Percentiles rank a stretch among this genome's conserved stretches.
Evolutionary conservation across 2,113 vertebrate genomes (phyloP).

Genomic region (Cranoglanis bouderius): DNA sequence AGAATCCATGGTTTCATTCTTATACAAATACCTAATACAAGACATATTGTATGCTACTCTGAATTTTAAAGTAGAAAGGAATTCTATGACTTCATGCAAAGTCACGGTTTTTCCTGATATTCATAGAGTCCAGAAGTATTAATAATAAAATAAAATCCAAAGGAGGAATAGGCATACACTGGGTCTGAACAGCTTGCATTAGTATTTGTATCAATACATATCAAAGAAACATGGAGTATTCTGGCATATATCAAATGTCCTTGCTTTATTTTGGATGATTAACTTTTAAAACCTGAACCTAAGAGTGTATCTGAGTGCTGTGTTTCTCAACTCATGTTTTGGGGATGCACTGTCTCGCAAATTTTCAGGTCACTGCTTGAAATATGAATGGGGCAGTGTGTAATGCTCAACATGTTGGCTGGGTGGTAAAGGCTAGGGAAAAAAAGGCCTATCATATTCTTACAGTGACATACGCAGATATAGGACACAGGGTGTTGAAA

Average conservation of each 20-base stretch:
- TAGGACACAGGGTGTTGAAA: not conserved
- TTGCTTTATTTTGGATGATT: conserved; percentile 30
- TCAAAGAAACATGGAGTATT: conserved; percentile 26
- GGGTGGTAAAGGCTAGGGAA: not conserved
- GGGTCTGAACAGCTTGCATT: not conserved
- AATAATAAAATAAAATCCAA: not conserved
- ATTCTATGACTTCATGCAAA: not conserved
- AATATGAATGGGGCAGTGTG: not conserved
- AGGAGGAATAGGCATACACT: not conserved
- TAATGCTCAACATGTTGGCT: not conserved
- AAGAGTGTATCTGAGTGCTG: conserved; percentile 26
- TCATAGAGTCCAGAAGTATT: not conserved
- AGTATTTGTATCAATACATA: not conserved
- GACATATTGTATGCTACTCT: not conserved
- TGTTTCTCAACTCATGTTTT: not conserved
- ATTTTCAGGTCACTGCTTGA: not conserved
- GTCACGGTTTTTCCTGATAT: not conserved
- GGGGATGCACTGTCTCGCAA: not conserved
- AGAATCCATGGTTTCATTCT: conserved; percentile 28
- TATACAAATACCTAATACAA: not conserved
- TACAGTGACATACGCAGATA: not conserved
- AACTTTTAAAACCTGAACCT: conserved; percentile 23
- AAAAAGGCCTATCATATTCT: not conserved
- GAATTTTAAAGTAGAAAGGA: not conserved
- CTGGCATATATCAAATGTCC: conserved; percentile 39